phyloP scores from a whole-genome alignment of 2,113 vertebrate species.

The Alethe castanea region DNA sequence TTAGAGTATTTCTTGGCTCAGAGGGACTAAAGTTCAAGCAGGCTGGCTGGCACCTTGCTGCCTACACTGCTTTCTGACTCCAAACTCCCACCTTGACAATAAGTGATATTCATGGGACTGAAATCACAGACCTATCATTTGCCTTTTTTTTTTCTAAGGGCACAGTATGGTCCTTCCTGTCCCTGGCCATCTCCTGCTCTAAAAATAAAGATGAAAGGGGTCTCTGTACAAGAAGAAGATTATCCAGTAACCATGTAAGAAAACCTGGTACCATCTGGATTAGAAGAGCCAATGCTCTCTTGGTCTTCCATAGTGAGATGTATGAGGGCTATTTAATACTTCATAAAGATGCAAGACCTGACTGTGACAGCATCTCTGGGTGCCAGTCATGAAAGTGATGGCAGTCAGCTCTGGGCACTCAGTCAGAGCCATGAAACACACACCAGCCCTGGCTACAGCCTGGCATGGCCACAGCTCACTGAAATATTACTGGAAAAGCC shows the following conservation, averaged over 20 bases:
- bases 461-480: background rate
- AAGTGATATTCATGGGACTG: background rate
- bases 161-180: background rate
- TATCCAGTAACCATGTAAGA: background rate
- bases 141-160: background rate
- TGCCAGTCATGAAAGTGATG: background rate
- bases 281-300: background rate
- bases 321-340: background rate
- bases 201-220: background rate
- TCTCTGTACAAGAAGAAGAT: background rate
- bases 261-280: background rate
- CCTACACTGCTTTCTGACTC: background rate
- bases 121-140: background rate
- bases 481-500: background rate
- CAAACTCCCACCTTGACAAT: background rate
- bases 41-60: background rate
- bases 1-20: background rate
- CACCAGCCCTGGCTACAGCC: background rate
- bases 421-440: background rate
- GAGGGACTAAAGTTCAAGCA: background rate
- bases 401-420: background rate
- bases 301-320: background rate
- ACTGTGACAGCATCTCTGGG: background rate
- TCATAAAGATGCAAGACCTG: background rate
- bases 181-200: background rate